Conservation (phyloP, 92 coral and sea anemone genomes). For the Epizoanthus illoricatus region DNA sequence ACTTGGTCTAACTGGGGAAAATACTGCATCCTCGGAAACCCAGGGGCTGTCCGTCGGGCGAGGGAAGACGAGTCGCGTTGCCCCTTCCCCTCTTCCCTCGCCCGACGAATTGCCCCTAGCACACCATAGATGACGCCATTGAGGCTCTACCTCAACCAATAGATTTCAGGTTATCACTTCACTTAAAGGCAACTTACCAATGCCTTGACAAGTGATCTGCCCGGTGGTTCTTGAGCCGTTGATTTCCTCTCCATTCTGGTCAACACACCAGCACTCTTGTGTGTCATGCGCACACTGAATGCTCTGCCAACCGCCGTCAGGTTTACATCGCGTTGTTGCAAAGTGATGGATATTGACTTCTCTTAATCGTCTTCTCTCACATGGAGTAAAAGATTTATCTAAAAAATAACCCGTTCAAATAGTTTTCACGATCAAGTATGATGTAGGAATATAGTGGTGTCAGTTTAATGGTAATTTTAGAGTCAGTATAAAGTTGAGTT, state of each 20-base stretch:
- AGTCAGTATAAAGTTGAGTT: too few species aligned
- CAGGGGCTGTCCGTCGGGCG: too few species aligned
- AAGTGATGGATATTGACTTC: neutral
- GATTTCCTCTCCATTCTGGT: constrained; percentile 59
- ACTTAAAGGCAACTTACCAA: neutral
- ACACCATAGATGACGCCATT: too few species aligned
- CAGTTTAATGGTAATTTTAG: too few species aligned
- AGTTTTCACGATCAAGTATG: too few species aligned
- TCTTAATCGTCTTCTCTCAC: neutral
- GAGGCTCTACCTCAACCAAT: too few species aligned
- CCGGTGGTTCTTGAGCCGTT: constrained; percentile 56
- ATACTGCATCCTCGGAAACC: too few species aligned
- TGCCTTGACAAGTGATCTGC: constrained; percentile 49
- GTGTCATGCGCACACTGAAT: constrained; percentile 74
- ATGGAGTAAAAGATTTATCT: constrained; percentile 4
- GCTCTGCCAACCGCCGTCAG: constrained; percentile 87
- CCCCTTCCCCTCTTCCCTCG: too few species aligned
- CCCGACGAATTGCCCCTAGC: too few species aligned
- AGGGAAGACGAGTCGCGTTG: too few species aligned
- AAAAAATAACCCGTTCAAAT: neutral
- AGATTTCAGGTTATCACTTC: neutral
- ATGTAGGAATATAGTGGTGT: too few species aligned
- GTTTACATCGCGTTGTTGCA: constrained; percentile 57
- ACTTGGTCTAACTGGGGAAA: too few species aligned
- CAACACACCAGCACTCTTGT: constrained; percentile 85